Percentiles rank a stretch among this genome's conserved stretches.
Evolutionary conservation across 2,113 vertebrate species (phyloP).

Genomic region (Phodopus roborovskii): DNA sequence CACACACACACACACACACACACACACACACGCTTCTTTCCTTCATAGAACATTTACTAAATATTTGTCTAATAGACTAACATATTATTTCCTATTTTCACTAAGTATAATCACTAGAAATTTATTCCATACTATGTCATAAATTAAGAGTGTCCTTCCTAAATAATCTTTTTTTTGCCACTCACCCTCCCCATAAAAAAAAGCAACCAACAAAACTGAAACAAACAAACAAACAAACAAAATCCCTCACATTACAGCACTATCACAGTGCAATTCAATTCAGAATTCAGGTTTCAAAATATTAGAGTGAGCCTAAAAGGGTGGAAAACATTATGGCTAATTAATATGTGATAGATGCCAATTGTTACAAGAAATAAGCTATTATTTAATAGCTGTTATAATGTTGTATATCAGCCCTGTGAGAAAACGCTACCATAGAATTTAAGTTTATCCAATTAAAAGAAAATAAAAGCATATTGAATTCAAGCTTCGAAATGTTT

Average conservation of each 20-base stretch:
- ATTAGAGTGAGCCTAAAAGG: not conserved
- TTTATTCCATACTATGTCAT: not conserved
- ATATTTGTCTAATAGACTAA: not conserved
- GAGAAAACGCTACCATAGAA: slow-evolving; percentile 38
- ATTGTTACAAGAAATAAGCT: not conserved
- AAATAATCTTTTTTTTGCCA: not conserved
- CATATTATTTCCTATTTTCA: not conserved
- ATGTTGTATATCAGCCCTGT: not conserved
- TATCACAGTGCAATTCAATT: slow-evolving; percentile 17
- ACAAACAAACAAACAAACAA: not conserved
- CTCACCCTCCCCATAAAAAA: not conserved
- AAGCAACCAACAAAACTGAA: not conserved
- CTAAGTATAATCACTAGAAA: not conserved
- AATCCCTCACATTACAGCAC: not conserved
- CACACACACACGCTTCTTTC: not conserved
- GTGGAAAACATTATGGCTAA: not conserved
- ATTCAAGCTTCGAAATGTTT: slow-evolving; percentile 38
- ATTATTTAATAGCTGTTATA: slow-evolving; percentile 3
- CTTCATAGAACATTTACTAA: not conserved
- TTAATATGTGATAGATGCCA: not conserved
- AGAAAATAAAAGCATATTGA: slow-evolving; percentile 13
- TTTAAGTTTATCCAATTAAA: slow-evolving; percentile 54
- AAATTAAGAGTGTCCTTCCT: not conserved
- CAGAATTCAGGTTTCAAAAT: slow-evolving; percentile 18
- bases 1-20: not conserved